phyloP scores from a whole-genome alignment of 2,888 invertebrate species.

The Cataglyphis cursor region DNA sequence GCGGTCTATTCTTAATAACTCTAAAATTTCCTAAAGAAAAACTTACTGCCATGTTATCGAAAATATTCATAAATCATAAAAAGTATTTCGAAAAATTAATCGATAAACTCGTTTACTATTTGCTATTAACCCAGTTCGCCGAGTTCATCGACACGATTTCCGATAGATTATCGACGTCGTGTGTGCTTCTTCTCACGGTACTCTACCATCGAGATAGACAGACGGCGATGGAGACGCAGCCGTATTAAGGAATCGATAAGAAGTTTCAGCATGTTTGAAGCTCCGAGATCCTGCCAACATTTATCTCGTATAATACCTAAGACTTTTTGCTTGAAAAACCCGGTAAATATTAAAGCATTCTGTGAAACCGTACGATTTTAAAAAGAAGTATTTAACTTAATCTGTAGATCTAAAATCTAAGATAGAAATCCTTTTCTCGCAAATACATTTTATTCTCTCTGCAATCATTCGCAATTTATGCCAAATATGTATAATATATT shows the following conservation, averaged over 20 bases:
- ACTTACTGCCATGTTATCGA: not conserved
- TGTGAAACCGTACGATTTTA: not conserved
- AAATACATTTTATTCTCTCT: constrained; percentile 5
- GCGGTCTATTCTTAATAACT: not conserved
- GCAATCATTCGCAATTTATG: not conserved
- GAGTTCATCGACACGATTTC: constrained; percentile 46
- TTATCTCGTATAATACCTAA: constrained; percentile 40
- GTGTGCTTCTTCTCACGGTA: constrained; percentile 47
- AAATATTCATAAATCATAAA: not conserved
- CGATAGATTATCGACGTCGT: constrained; percentile 45
- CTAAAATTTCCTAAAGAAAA: not conserved
- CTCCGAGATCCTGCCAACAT: constrained; percentile 26
- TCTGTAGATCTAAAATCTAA: constrained; percentile 21
- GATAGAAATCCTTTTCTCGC: not conserved
- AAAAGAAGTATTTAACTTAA: constrained; percentile 27
- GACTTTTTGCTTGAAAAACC: constrained; percentile 39
- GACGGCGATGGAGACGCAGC: constrained; percentile 29
- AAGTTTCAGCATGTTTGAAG: constrained; percentile 47
- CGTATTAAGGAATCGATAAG: constrained; percentile 56
- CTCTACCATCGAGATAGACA: constrained; percentile 29
- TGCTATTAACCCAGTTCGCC: constrained; percentile 35
- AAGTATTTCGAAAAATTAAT: constrained; percentile 10
- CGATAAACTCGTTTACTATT: constrained; percentile 10
- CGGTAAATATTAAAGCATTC: constrained; percentile 37
- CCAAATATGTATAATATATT: not conserved